Percentiles rank a stretch among this genome's conserved stretches.
Evolutionary conservation across 2,113 vertebrate genomes (phyloP).

Genomic region (Pangasianodon gigas): DNA sequence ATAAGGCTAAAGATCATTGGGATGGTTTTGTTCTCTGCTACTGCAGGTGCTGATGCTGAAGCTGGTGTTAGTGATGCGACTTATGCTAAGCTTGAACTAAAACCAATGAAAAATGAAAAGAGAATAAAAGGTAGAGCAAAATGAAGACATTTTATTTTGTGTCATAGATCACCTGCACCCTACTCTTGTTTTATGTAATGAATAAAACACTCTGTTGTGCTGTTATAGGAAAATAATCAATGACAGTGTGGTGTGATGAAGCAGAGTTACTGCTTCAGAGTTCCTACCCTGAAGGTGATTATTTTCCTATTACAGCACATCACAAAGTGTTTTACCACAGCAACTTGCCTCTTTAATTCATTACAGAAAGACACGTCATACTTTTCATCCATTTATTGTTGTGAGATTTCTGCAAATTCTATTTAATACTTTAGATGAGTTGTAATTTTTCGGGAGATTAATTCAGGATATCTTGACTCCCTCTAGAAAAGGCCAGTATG

Average conservation of each 20-base stretch:
- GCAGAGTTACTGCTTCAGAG: neutral
- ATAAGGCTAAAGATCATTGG: neutral
- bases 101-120: neutral
- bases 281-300: neutral
- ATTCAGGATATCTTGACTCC: neutral
- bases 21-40: neutral
- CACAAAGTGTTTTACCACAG: neutral
- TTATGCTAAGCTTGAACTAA: slow-evolving; percentile 3
- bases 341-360: neutral
- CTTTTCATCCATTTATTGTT: too few species aligned
- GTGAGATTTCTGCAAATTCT: neutral
- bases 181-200: neutral
- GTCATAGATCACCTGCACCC: neutral
- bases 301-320: neutral
- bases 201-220: neutral
- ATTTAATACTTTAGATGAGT: neutral
- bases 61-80: neutral
- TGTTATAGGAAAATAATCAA: neutral
- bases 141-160: neutral
- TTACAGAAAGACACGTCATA: neutral
- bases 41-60: neutral
- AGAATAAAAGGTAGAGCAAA: neutral
- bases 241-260: neutral
- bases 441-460: neutral
- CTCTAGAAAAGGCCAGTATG: neutral